Percentiles rank a stretch among this genome's conserved stretches.
These are phyloP conservation scores for Sphaerodactylus townsendi DNA, from an alignment of 2,113 vertebrate species.

Conservation along the genomic window DNA sequence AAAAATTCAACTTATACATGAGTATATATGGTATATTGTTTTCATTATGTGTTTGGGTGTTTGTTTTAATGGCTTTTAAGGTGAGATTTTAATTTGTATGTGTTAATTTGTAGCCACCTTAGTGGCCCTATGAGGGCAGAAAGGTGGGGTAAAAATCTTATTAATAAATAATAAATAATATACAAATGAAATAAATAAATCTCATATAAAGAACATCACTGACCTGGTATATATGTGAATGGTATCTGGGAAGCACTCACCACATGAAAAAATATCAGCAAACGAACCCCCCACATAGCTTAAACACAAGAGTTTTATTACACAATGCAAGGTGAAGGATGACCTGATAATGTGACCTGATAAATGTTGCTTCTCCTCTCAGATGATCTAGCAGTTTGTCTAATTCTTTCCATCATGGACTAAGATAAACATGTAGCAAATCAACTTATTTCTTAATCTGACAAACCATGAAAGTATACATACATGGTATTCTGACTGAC, in stretches of 20 bases:
- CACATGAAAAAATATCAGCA: neutral
- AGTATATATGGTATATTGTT: too few relatives aligned
- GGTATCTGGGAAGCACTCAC: neutral
- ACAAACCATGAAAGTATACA: neutral
- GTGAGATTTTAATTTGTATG: too few relatives aligned
- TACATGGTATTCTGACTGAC: neutral
- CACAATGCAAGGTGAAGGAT: neutral
- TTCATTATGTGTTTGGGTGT: too few relatives aligned
- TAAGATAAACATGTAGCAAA: slow-evolving; percentile 1
- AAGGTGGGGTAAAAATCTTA: too few relatives aligned
- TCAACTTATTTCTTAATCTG: fast-evolving
- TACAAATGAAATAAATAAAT: too few relatives aligned
- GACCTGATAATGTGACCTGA: neutral
- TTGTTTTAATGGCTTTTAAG: too few relatives aligned
- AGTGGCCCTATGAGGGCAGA: too few relatives aligned
- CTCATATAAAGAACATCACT: neutral
- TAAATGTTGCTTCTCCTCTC: neutral
- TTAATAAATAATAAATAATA: too few relatives aligned
- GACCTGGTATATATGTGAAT: neutral
- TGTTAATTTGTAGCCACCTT: too few relatives aligned
- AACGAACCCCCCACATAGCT: neutral
- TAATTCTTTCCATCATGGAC: neutral
- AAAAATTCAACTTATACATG: too few relatives aligned
- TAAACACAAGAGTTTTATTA: neutral
- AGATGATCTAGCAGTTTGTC: neutral